These are phyloP conservation scores for Campoplex capitator DNA, from an alignment of 2,888 invertebrate species.

Conservation along the genomic window DNA sequence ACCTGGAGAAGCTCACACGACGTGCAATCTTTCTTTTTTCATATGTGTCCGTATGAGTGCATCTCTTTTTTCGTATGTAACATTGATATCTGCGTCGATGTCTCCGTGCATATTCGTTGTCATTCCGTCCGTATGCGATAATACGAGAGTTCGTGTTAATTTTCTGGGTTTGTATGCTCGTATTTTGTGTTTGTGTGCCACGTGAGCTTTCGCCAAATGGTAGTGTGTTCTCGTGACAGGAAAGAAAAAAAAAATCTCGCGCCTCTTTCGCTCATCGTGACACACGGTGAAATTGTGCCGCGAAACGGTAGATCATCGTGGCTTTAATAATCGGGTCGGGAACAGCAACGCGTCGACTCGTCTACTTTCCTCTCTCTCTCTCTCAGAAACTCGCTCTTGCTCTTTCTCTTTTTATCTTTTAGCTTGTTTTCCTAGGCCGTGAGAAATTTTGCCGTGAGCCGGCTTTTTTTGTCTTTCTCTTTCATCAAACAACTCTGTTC, in stretches of 20 bases:
- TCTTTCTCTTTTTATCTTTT: not conserved
- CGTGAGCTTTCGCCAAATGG: slow-evolving; percentile 42
- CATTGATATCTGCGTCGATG: not conserved
- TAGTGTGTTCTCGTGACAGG: slow-evolving; percentile 27
- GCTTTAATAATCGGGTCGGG: slow-evolving; percentile 64
- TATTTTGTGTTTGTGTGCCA: slow-evolving; percentile 2
- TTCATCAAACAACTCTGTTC: not conserved
- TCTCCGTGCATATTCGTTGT: not conserved
- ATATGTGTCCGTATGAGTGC: not conserved
- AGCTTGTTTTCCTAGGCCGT: slow-evolving; percentile 50
- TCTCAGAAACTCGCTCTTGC: not conserved
- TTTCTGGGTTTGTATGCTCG: slow-evolving; percentile 5
- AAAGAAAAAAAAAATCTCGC: slow-evolving; percentile 46
- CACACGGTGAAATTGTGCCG: slow-evolving; percentile 60
- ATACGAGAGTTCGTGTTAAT: not conserved
- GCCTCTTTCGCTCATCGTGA: slow-evolving; percentile 21
- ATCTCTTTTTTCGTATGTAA: not conserved
- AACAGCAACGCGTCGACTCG: slow-evolving; percentile 12
- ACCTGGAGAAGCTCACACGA: not conserved
- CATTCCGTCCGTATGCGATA: too few species aligned
- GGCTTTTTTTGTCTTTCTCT: not conserved
- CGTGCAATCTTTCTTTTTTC: not conserved
- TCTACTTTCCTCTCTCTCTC: slow-evolving; percentile 11
- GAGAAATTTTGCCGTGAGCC: slow-evolving; percentile 44
- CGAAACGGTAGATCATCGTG: slow-evolving; percentile 56